Base-by-base conservation (phyloP, 2,113 vertebrate species). In the Eudorcas thomsonii region DNA sequence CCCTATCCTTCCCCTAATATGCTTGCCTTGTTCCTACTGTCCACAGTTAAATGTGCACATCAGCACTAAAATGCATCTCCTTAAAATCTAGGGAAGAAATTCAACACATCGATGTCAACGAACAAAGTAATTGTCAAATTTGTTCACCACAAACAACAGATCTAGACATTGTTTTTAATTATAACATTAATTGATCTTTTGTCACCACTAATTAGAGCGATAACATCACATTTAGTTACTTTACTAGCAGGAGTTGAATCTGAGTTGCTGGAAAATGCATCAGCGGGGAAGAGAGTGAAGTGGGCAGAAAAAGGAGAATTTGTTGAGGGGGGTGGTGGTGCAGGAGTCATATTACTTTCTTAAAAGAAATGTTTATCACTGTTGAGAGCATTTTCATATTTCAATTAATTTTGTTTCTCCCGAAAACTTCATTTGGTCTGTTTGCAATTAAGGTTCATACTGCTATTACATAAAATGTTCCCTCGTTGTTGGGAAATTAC, bases 181-280 rank as follows among this genome's bases (percentile, higher is more conserved):
- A 98, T 96, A 97, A 96, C 98, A 98, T 99, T 99, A 99, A 99
- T 98, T 98, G 98, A 99, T 99, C 98, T 98, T 98, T 97, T 98
- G 95, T 98, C 93, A 93, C 98, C 98, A 98, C 98, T 99, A 99
- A 99, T 99, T 99, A 99, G 95, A 98, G 96, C 94, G 97, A 98
- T 98, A 98, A 80, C 90, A 98, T 98, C 98, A 98, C n/a, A 30
- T 93, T 94, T 92, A 91, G 98, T 96, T 98, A 97, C 95, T 98
- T 98, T 98, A 97, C 3, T 71, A 99, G 95, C 94, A 10, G 77
- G 94, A 97, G 96, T 98, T 96, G 84, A 98, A 95, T 98, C 92
- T 94, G 71, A 96, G 88, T 96, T 85, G 84, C 50, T 14, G 71
- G 97, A 98, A 98, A 98, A 98, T 87, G 88, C 98, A 97, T 98